Evolutionary conservation across 2,888 invertebrate genomes (phyloP).

Genomic region (Philopedon plagiatum): DNA sequence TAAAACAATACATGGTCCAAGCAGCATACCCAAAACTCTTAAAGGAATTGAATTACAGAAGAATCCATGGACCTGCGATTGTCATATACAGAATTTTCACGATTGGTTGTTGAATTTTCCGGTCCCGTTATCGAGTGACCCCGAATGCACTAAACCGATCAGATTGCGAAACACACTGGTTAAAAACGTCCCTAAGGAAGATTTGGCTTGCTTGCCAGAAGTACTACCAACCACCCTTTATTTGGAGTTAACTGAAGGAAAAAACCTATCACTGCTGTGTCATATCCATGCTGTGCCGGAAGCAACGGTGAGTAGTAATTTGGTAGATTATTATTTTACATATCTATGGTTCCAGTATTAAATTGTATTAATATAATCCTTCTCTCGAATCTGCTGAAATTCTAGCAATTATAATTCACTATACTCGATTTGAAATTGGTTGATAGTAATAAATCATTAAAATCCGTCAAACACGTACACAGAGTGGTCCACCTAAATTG

Average conservation of each 20-base stretch:
- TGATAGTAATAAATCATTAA: too few relatives aligned
- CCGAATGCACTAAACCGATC: slow-evolving; percentile 81
- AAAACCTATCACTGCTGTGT: slow-evolving; percentile 86
- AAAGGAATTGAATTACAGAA: slow-evolving; percentile 84
- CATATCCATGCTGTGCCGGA: slow-evolving; percentile 86
- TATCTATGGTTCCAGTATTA: too few relatives aligned
- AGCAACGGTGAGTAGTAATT: slow-evolving; percentile 70
- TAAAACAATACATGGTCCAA: slow-evolving; percentile 79
- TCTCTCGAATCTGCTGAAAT: too few relatives aligned
- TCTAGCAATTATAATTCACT: too few relatives aligned
- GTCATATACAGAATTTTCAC: slow-evolving; percentile 83
- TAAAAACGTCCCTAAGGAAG: slow-evolving; percentile 75
- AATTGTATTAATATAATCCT: too few relatives aligned
- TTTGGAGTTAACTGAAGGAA: slow-evolving; percentile 84
- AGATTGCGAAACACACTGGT: slow-evolving; percentile 79
- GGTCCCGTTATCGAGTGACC: slow-evolving; percentile 84
- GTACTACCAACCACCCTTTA: slow-evolving; percentile 82
- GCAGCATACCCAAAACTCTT: slow-evolving; percentile 81
- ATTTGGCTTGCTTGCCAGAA: slow-evolving; percentile 87
- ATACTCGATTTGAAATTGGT: too few relatives aligned
- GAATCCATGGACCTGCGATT: slow-evolving; percentile 93
- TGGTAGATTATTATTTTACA: too few relatives aligned
- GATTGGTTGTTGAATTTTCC: slow-evolving; percentile 84
- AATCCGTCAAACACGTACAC: too few relatives aligned
- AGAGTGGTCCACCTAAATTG: too few relatives aligned